These are phyloP conservation scores for Paraescarpia echinospica DNA, from an alignment of 1,140 invertebrate species.

Conservation along the genomic window DNA sequence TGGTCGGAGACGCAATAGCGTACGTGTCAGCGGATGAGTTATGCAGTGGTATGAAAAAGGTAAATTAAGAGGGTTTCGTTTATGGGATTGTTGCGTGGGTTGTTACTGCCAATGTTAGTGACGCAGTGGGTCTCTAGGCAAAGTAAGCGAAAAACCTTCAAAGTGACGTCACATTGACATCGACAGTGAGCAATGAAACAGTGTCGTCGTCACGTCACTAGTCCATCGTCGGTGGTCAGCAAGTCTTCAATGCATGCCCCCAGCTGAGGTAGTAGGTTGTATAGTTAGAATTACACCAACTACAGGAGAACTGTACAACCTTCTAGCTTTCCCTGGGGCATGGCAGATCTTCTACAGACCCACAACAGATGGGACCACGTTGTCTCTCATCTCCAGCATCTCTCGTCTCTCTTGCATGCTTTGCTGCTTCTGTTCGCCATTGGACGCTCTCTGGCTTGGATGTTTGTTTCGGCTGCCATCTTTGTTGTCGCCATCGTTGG, in stretches of 20 bases:
- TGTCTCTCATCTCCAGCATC: no score
- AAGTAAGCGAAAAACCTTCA: neutral
- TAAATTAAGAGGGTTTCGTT: neutral
- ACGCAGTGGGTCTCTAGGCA: neutral
- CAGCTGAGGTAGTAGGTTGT: slow-evolving; percentile 29
- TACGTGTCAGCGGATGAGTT: neutral
- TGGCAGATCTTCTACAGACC: neutral
- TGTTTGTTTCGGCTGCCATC: neutral
- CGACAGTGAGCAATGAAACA: neutral
- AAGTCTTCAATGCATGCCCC: slow-evolving; percentile 8
- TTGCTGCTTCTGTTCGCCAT: neutral
- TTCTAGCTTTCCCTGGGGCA: slow-evolving; percentile 28
- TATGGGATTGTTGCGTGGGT: neutral
- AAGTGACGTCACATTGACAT: neutral
- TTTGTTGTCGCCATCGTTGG: neutral
- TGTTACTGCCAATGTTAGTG: neutral
- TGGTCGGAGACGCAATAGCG: neutral
- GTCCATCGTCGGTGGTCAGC: neutral
- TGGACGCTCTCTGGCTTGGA: neutral
- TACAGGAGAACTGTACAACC: slow-evolving; percentile 27
- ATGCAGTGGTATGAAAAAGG: neutral
- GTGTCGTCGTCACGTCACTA: neutral
- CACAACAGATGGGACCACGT: neutral
- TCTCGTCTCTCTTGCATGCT: neutral
- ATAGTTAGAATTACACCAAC: slow-evolving; percentile 27